Percentiles rank a stretch among this genome's conserved stretches.
Evolutionary conservation across 2,113 vertebrate genomes (phyloP).

Genomic region (Mystacornis crossleyi): DNA sequence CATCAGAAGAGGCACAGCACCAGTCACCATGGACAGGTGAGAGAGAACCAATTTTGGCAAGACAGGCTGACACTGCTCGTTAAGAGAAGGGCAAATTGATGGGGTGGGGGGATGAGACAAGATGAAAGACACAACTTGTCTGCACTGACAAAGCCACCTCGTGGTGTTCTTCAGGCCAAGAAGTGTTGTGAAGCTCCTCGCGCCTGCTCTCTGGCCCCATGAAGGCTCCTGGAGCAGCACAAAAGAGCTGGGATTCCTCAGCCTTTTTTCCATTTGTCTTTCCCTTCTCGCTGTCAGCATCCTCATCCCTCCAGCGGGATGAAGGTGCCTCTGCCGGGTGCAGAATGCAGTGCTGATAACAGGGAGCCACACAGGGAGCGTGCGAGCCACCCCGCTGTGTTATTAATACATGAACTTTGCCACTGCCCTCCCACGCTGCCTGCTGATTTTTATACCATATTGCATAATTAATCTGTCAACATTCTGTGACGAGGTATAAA

Average conservation of each 20-base stretch:
- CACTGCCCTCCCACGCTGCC: conserved; percentile 66
- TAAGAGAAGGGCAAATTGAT: neutral
- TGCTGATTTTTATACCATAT: conserved; percentile 75
- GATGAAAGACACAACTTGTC: neutral
- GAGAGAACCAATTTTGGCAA: neutral
- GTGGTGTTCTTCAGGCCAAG: neutral
- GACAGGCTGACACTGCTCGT: accelerated
- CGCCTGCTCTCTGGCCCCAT: accelerated
- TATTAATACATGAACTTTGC: conserved; percentile 77
- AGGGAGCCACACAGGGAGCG: neutral
- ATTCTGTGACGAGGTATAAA: conserved; percentile 81
- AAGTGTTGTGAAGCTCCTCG: neutral
- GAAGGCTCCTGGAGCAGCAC: accelerated
- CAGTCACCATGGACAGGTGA: accelerated
- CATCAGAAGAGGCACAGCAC: neutral
- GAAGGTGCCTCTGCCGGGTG: neutral
- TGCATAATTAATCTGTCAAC: conserved; percentile 88
- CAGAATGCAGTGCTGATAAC: neutral
- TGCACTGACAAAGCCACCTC: neutral
- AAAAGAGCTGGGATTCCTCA: neutral
- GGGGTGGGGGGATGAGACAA: accelerated
- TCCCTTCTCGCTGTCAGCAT: neutral
- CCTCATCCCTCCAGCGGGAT: neutral
- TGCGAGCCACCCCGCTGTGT: conserved; percentile 25
- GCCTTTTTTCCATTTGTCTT: neutral